Evolutionary conservation across 1,140 invertebrate species (phyloP), one percentile per base, ranked within the genome.

Genomic region (Lepidostoma basale): DNA sequence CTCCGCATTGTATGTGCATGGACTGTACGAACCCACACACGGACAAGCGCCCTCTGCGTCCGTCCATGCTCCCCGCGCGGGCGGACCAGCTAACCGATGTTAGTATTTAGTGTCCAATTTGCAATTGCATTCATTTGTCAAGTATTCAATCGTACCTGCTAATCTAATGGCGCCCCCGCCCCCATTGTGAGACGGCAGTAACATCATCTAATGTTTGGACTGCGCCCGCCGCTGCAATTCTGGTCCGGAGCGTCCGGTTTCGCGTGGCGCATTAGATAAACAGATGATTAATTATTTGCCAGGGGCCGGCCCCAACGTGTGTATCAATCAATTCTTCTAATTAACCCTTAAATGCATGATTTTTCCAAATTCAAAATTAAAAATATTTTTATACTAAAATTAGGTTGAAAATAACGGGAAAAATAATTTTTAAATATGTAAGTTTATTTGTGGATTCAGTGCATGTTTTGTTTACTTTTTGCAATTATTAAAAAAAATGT

Each of bases 101-200:
- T 49, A 56, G 63, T 67, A 62, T 67, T 70, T 67, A 63, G 69
- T 67, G 62, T 49, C 69, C 69, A 70, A 70, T 70, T 70, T 70
- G 58, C 59, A 62, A 45, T 62, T 63, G 59, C 64, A 67, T 70
- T 70, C 63, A 70, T 70, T 70, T 70, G 69, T 70, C 69, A 67
- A 70, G 69, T 67, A 70, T 70, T 70, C 69, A 70, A 70, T 70
- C 63, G 69, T 67, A 70, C 60, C 69, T 44, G 56, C 58, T 70
- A 70, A 70, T 70, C 69, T 67, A 66, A 70, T 66, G 69, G 69
- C 42, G 56, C 42, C 60, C 33, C 45, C 42, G 25, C 22, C 42
- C 42, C 39, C 16, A 25, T 52, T 52, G 47, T 52, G 47, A 52
- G 47, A 52, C 47, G 25, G 47, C 47, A 3, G 47, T 30, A 52